phyloP scores from a whole-genome alignment of 2,797 vertebrate species.

The Pseudochaenichthys georgianus region DNA sequence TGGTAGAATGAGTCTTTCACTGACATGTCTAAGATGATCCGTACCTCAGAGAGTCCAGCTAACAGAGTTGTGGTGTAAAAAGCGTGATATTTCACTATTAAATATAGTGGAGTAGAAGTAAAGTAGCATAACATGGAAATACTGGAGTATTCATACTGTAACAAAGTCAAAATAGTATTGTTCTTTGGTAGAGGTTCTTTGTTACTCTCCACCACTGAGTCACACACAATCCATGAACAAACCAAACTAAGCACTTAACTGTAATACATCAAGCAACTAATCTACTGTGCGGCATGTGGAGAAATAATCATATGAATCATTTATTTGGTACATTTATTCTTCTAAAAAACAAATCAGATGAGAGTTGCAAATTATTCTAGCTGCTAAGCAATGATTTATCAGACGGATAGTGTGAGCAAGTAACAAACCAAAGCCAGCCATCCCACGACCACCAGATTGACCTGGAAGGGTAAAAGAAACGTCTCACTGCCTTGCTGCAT shows the following conservation, averaged over 20 bases:
- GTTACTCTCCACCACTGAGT: slow-evolving; percentile 15
- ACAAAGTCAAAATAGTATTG: too few species aligned
- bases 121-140: too few species aligned
- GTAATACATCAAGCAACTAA: slow-evolving; percentile 25
- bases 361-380: slow-evolving; percentile 4
- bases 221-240: slow-evolving; percentile 49
- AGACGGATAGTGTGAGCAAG: slow-evolving; percentile 10
- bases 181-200: too few species aligned
- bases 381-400: slow-evolving; percentile 18
- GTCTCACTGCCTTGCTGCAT: slow-evolving; percentile 6
- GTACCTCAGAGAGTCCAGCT: too few species aligned
- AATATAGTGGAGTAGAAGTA: too few species aligned
- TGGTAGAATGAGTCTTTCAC: too few species aligned
- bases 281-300: slow-evolving; percentile 18
- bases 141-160: too few species aligned
- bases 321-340: background rate
- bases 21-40: too few species aligned
- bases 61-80: too few species aligned
- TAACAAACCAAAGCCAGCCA: slow-evolving; percentile 14
- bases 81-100: too few species aligned
- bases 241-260: slow-evolving; percentile 30
- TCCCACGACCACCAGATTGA: background rate
- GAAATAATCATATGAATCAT: slow-evolving; percentile 52
- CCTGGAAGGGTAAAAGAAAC: background rate
- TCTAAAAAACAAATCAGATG: slow-evolving; percentile 22